phyloP scores from a whole-genome alignment of 2,888 invertebrate genomes.

The Invenusta paracnida region DNA sequence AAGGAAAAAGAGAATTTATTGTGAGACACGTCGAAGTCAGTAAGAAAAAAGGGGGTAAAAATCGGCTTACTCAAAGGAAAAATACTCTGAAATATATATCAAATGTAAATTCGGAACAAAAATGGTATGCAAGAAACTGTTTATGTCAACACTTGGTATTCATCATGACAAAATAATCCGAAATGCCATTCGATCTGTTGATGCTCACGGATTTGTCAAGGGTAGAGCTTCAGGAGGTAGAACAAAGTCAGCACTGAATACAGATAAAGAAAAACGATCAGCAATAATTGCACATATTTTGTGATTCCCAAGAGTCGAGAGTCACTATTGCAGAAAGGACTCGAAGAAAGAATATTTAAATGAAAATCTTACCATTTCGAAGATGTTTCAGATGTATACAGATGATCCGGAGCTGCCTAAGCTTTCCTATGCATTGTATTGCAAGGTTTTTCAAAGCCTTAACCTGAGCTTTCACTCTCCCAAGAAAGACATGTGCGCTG shows the following conservation, averaged over 20 bases:
- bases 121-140: not conserved
- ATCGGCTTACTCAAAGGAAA: not conserved
- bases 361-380: constrained; percentile 16
- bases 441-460: constrained; percentile 17
- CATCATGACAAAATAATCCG: constrained; percentile 15
- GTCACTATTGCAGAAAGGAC: constrained; percentile 2
- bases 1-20: not conserved
- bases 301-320: not conserved
- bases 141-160: constrained; percentile 26
- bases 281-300: constrained; percentile 19
- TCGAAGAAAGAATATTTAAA: constrained; percentile 8
- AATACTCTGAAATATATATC: not conserved
- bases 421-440: constrained; percentile 16
- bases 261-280: constrained; percentile 10
- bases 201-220: constrained; percentile 12
- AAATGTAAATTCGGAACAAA: not conserved
- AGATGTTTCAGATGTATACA: constrained; percentile 11
- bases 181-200: constrained; percentile 3
- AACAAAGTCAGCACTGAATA: not conserved
- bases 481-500: constrained; percentile 23
- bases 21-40: not conserved
- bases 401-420: constrained; percentile 5
- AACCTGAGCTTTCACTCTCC: constrained; percentile 12
- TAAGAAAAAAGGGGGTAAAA: not conserved
- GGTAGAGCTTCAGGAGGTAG: constrained; percentile 5